Evolutionary conservation across 2,888 invertebrate genomes (phyloP), one percentile per base, ranked within the genome.

Genomic region (Ophioninae sp.): DNA sequence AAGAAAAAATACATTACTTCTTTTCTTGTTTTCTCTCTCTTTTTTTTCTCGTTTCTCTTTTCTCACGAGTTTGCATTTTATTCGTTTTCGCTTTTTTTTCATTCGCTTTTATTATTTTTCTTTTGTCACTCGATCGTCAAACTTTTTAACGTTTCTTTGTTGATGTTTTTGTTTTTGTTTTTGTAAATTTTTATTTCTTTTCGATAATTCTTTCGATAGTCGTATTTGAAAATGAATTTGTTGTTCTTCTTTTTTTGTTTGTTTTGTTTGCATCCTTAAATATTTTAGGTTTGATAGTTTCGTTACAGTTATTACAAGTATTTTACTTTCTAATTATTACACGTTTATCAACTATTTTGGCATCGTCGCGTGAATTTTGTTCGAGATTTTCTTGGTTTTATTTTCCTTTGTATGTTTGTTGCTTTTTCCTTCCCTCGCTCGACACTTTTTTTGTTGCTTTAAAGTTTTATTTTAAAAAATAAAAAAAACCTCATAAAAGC

Each of bases 1-100:
- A 92, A 93, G 92, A 92, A 92, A 92, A 92, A 92, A 91, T 91
- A 90, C 91, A 90, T 89, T 91, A 90, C 91, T 90, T 89, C 90
- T 89, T 81, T 78, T 81, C 79, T 83, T 73, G 69, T 65, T 68
- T 30, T 30, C 30, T 78, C 77, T 30, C 30, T 30, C 30, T 81
- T 83, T 73, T 75, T 70, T 68, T 75, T 70, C 64, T 78, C 77
- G 84, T 76, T 81, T 76, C 75, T 77, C 81, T 76, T 77, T 77
- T 83, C 80, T 82, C 70, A 76, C 79, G 81, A 76, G 61, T 69
- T 79, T 79, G 80, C 81, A 83, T 81, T 80, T 82, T 78, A 70
- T 73, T 73, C 57, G 59, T 67, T 83, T 76, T 62, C 72, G 61
- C 62, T 77, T 85, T 79, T 83, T 86, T 88, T 30, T 30, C n/a